Conservation (phyloP, 2,888 invertebrate genomes). For the Timema cristinae region DNA sequence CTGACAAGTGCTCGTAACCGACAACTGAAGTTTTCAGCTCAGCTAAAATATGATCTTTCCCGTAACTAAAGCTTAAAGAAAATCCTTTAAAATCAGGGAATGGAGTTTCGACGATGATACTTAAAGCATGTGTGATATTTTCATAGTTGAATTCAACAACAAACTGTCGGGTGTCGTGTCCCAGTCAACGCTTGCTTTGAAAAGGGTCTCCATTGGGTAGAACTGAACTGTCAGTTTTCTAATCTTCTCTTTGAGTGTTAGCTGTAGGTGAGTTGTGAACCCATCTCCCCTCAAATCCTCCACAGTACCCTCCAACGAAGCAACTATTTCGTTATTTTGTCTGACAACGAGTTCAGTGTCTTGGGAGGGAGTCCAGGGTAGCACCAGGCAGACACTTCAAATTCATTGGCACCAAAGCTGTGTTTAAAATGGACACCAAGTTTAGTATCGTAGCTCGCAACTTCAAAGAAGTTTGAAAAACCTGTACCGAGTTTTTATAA, state of each 20-base stretch:
- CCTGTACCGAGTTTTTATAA: slow-evolving; percentile 7
- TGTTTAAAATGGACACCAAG: too few species aligned
- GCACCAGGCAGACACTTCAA: too few species aligned
- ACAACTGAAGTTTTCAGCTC: slow-evolving; percentile 23
- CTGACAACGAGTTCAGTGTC: background rate
- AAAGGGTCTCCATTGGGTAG: background rate
- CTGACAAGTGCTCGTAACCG: slow-evolving; percentile 25
- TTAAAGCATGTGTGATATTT: background rate
- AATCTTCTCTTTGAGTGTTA: background rate
- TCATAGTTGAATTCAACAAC: background rate
- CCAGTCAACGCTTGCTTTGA: background rate
- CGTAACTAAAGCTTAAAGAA: slow-evolving; percentile 7
- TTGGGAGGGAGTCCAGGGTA: too few species aligned
- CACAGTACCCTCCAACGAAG: background rate
- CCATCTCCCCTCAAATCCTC: background rate
- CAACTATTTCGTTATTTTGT: background rate
- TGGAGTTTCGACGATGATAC: slow-evolving; percentile 6
- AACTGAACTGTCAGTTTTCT: background rate
- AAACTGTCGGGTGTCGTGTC: background rate
- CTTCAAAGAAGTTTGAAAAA: slow-evolving; percentile 4
- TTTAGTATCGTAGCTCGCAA: background rate
- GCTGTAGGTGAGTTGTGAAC: background rate
- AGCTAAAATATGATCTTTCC: background rate
- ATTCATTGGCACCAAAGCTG: too few species aligned
- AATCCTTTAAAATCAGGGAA: slow-evolving; percentile 7